Conservation (phyloP, 92 coral and sea anemone species). For the Porites divaricata region DNA sequence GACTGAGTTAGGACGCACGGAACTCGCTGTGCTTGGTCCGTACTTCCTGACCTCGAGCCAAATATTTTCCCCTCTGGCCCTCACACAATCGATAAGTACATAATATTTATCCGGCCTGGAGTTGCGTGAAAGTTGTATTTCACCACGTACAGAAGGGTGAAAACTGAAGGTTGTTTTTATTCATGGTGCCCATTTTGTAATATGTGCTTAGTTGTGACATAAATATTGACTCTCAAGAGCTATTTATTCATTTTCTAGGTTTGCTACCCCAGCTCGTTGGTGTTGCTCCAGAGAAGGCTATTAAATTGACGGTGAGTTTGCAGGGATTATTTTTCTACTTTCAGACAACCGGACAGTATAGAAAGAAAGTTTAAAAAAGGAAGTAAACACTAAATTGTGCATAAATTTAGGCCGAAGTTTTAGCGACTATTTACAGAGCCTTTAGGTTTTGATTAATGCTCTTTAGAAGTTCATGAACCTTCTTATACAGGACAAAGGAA, state of each 20-base stretch:
- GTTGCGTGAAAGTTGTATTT: too few relatives aligned
- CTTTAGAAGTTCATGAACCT: background rate
- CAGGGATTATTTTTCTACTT: background rate
- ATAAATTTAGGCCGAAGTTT: background rate
- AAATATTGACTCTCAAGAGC: background rate
- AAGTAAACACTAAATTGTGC: background rate
- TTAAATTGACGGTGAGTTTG: constrained; percentile 86
- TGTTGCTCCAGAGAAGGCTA: constrained; percentile 98
- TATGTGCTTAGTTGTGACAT: too few relatives aligned
- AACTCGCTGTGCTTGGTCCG: too few relatives aligned
- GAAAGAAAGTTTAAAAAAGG: background rate
- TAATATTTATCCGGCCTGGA: too few relatives aligned
- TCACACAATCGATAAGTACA: too few relatives aligned
- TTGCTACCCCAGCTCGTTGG: constrained; percentile 94
- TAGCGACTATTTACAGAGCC: background rate
- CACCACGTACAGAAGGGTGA: too few relatives aligned
- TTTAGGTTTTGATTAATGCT: background rate
- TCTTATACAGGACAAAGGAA: background rate
- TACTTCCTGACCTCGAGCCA: too few relatives aligned
- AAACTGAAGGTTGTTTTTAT: too few relatives aligned
- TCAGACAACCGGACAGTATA: background rate
- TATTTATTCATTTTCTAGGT: constrained; percentile 56
- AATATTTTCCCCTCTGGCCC: too few relatives aligned
- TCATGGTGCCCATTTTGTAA: too few relatives aligned
- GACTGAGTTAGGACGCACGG: too few relatives aligned